These are phyloP conservation scores for Philypnodon macrostomus DNA, from an alignment of 2,797 vertebrate species.

Conservation along the genomic window DNA sequence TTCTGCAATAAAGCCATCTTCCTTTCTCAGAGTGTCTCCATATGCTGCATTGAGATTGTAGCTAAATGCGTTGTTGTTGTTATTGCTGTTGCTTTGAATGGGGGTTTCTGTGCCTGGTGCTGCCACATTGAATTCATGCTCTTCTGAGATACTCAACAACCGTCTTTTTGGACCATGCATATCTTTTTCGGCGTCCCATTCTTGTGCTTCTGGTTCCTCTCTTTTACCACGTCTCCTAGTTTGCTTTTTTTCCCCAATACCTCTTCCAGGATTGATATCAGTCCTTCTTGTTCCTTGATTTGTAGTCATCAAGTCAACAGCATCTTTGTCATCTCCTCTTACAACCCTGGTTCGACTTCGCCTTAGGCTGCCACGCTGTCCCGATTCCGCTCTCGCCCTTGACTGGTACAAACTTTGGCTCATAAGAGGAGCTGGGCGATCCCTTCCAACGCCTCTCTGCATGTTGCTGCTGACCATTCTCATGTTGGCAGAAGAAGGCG, in stretches of 20 bases:
- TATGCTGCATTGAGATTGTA: constrained; percentile 52
- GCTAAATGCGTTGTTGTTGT: constrained; percentile 42
- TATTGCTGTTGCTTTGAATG: constrained; percentile 34
- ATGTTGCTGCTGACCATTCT: constrained; percentile 19
- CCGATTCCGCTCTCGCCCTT: constrained; percentile 30
- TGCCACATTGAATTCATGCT: constrained; percentile 17
- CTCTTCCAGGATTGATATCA: constrained; percentile 46
- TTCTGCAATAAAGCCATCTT: constrained; percentile 42
- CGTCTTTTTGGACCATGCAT: constrained; percentile 57
- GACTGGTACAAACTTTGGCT: constrained; percentile 59
- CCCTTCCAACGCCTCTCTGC: constrained; percentile 32
- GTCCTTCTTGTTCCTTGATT: constrained; percentile 57
- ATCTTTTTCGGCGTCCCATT: constrained; percentile 43
- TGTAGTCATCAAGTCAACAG: constrained; percentile 35
- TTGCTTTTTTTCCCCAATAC: constrained; percentile 48
- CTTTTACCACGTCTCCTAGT: constrained; percentile 64
- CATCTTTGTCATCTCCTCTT: constrained; percentile 49
- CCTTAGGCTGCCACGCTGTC: constrained; percentile 33
- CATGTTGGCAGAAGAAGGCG: constrained; percentile 42
- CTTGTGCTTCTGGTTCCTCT: constrained; percentile 49
- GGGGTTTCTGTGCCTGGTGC: constrained; percentile 18
- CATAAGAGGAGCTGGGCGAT: constrained; percentile 67
- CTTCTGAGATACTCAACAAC: constrained; percentile 64
- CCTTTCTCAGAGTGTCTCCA: constrained; percentile 36
- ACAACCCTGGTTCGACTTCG: constrained; percentile 33